Base-by-base conservation (phyloP, 2,797 vertebrate genomes). In the Poecile montanus region DNA sequence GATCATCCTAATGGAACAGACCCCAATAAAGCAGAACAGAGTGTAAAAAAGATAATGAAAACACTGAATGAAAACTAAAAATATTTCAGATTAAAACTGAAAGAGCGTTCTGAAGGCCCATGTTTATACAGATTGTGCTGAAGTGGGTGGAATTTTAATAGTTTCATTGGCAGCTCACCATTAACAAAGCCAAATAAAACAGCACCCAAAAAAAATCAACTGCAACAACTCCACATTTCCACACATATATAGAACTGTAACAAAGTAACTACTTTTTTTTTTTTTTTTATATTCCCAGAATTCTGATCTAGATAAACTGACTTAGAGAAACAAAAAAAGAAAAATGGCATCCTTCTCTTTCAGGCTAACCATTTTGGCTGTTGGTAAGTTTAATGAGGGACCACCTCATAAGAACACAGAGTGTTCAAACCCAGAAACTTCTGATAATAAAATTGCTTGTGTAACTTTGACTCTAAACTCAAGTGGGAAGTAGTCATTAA, bases 151-250 rank as follows among this genome's bases (percentile, higher is more conserved):
- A 96, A 92, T 87, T 93, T 84, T 83, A 92, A 81, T 88, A 4
- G 44, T 83, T 95, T 88, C 79, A 89, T 66, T 95, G 90, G 89
- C 70, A 94, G 88, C 40, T 96, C 73, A 72, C 78, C 66, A 85
- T 74, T 78, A 75, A 73, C 68, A 84, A 93, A 92, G 82, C 58
- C 91, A 95, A 95, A 86, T 62, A 85, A 89, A 95, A 84, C 73
- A 95, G 58, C 32, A 66, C 13, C 11, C 48, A 57, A 86, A 87
- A 74, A 92, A 91, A 83, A 63, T 51, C 48, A 73, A 88, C 36
- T 58, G 50, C 62, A 94, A 70, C 30, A 84, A 72, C 51, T 68
- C 26, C 62, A 63, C n/a, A 16, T 81, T 89, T 94, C 79, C 47
- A 89, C 81, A 26, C 38, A n/a, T 29, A 23, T 61, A 83, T 4